Percentiles rank a stretch among this genome's conserved stretches.
These are phyloP conservation scores for Tenebrosternarchus preto DNA, from an alignment of 2,113 vertebrate genomes.

Conservation along the genomic window DNA sequence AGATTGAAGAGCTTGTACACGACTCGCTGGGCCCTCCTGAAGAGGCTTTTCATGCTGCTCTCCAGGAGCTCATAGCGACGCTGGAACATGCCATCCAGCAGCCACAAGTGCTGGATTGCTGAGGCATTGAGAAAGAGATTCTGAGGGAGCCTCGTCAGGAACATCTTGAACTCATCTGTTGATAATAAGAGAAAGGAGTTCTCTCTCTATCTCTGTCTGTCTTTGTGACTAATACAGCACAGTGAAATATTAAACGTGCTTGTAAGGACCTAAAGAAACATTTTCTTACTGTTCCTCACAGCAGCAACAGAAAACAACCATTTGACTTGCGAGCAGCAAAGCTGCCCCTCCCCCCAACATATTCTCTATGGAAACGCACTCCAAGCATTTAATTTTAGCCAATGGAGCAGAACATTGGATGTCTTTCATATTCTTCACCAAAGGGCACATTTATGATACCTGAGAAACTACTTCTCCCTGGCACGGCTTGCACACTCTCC, in stretches of 20 bases:
- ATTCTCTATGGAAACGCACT: conserved; percentile 11
- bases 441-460: conserved; percentile 65
- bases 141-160: conserved; percentile 88
- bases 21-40: conserved; percentile 87
- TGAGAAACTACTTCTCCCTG: conserved; percentile 51
- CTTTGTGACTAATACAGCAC: background rate
- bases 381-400: conserved; percentile 46
- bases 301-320: conserved; percentile 11
- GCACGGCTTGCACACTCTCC: conserved; percentile 59
- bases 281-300: background rate
- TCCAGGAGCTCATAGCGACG: conserved; percentile 91
- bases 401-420: conserved; percentile 47
- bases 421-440: conserved; percentile 45
- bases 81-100: conserved; percentile 88
- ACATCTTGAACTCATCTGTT: conserved; percentile 94
- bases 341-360: background rate
- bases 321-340: background rate
- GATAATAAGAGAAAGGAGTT: conserved; percentile 33
- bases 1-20: conserved; percentile 95
- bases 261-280: conserved; percentile 7
- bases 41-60: conserved; percentile 85
- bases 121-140: conserved; percentile 93
- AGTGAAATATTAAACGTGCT: conserved; percentile 20
- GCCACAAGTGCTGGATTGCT: conserved; percentile 90
- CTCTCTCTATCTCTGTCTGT: too few relatives aligned